phyloP scores from a whole-genome alignment of 2,888 invertebrate genomes.

The Lasioglossum villosulum region DNA sequence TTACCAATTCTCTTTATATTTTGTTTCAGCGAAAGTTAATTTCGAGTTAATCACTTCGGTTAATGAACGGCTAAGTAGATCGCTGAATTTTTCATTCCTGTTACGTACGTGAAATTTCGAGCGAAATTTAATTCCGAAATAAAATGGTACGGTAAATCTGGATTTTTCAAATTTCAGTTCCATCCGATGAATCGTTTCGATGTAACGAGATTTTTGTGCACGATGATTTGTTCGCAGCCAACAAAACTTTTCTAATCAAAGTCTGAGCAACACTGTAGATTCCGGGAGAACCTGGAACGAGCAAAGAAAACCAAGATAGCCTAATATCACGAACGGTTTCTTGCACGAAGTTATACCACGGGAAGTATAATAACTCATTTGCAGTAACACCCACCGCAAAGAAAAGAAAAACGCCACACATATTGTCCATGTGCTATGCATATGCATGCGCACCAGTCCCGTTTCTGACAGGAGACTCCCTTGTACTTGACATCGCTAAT shows the following conservation, averaged over 20 bases:
- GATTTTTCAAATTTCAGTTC: neutral
- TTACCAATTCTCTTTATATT: neutral
- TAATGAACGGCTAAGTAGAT: neutral
- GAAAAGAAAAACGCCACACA: neutral
- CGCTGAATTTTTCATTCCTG: neutral
- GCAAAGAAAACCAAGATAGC: neutral
- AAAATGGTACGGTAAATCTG: neutral
- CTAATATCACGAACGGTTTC: neutral
- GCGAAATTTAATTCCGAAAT: neutral
- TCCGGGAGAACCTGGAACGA: neutral
- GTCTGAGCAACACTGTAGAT: neutral
- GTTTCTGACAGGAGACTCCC: neutral
- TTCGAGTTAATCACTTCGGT: neutral
- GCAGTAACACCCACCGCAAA: neutral
- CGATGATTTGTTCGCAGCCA: neutral
- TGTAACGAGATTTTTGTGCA: neutral
- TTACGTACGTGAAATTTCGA: neutral
- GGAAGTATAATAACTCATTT: neutral
- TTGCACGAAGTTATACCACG: neutral
- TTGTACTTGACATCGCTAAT: constrained; percentile 12
- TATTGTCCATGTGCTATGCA: neutral
- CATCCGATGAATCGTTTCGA: neutral
- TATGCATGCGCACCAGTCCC: neutral
- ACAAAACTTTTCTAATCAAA: neutral
- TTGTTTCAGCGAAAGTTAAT: neutral